A percentile compares a stretch with the other conserved stretches of the same genome.
Conservation (phyloP, 2,113 vertebrate genomes). For the Callaeas wilsoni region DNA sequence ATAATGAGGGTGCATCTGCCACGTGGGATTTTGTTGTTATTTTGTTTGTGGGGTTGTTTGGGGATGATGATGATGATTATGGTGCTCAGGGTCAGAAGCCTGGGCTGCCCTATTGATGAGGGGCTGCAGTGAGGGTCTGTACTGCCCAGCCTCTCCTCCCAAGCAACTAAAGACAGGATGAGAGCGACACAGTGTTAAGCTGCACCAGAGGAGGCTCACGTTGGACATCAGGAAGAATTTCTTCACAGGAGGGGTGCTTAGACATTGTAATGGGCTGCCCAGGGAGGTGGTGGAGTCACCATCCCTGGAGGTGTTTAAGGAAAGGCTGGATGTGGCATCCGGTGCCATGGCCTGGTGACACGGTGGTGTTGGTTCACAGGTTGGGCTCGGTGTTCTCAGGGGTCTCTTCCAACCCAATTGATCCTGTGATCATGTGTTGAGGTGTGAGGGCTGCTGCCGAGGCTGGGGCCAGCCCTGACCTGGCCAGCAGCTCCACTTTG, state of each 20-base stretch:
- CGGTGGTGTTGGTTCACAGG: fast-evolving
- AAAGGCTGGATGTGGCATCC: not conserved
- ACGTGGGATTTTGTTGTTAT: not conserved
- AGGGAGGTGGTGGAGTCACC: no score
- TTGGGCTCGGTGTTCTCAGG: not conserved
- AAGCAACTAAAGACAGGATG: no score
- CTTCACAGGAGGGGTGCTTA: fast-evolving
- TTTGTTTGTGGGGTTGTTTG: no score
- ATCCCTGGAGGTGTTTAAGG: not conserved
- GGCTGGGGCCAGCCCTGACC: not conserved
- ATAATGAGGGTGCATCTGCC: not conserved
- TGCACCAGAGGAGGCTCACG: not conserved
- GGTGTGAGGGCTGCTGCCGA: no score
- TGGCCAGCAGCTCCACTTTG: not conserved
- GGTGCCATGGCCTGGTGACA: fast-evolving
- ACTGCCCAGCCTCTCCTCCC: not conserved
- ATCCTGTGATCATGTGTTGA: fast-evolving
- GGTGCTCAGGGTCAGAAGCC: not conserved
- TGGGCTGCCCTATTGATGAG: not conserved
- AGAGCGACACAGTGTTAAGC: not conserved
- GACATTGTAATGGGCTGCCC: not conserved
- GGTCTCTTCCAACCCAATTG: fast-evolving
- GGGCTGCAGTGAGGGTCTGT: not conserved
- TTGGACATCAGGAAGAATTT: not conserved
- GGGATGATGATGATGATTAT: not conserved